Percentiles rank a stretch among this genome's conserved stretches.
Evolutionary conservation across 2,888 invertebrate genomes (phyloP).

Genomic region (Polyommatus icarus): DNA sequence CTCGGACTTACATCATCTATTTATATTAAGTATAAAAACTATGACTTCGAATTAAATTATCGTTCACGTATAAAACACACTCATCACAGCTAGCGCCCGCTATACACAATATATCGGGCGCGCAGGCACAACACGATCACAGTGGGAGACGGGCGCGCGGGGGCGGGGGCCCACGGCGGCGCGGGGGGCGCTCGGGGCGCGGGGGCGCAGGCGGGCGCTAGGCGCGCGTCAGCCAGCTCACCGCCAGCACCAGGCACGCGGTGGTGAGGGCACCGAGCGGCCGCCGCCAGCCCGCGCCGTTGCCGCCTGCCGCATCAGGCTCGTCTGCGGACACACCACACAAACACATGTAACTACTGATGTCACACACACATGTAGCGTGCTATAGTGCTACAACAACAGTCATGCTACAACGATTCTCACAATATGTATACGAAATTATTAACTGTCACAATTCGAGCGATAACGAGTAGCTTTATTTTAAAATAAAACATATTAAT

Average conservation of each 20-base stretch:
- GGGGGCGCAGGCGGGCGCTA: slow-evolving; percentile 41
- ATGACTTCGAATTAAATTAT: slow-evolving; percentile 79
- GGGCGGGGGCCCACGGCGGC: slow-evolving; percentile 41
- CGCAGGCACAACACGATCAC: slow-evolving; percentile 67
- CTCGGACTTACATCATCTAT: slow-evolving; percentile 80
- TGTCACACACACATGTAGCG: background rate
- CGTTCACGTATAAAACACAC: slow-evolving; percentile 73
- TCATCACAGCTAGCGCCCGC: slow-evolving; percentile 71
- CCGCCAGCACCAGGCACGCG: slow-evolving; percentile 41
- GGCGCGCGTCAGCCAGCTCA: slow-evolving; percentile 43
- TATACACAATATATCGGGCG: slow-evolving; percentile 72
- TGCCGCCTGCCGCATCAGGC: slow-evolving; percentile 49
- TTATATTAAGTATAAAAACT: slow-evolving; percentile 80
- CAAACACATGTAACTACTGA: slow-evolving; percentile 29
- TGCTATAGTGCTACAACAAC: slow-evolving; percentile 28
- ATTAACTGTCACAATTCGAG: no score
- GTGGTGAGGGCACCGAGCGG: slow-evolving; percentile 41
- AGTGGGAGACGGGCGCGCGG: slow-evolving; percentile 62
- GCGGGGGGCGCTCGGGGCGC: slow-evolving; percentile 56
- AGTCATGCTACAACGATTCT: slow-evolving; percentile 17
- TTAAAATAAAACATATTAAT: no score
- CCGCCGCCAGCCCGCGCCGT: slow-evolving; percentile 43
- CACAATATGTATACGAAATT: background rate
- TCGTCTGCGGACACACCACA: slow-evolving; percentile 43
- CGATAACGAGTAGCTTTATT: no score